Evolutionary conservation across 2,797 vertebrate genomes (phyloP).

Genomic region (Chiloscyllium punctatum): DNA sequence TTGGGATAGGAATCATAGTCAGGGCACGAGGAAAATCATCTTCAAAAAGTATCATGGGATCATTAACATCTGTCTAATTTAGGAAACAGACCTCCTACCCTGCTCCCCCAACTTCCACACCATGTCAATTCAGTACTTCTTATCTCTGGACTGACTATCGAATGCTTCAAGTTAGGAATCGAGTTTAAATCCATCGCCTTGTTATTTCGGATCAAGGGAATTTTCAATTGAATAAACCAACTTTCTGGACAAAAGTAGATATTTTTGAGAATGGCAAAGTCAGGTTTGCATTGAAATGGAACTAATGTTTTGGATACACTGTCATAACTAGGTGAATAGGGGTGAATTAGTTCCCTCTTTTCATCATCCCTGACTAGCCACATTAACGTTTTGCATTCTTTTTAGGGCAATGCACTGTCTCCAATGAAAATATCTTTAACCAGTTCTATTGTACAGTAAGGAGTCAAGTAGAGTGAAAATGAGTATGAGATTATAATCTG

Average conservation of each 20-base stretch:
- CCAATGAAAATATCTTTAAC: too few relatives aligned
- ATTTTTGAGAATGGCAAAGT: neutral
- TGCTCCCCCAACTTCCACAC: too few relatives aligned
- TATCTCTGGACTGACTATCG: neutral
- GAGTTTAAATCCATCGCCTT: neutral
- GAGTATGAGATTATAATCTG: too few relatives aligned
- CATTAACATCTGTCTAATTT: neutral
- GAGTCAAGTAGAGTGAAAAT: too few relatives aligned
- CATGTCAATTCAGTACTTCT: neutral
- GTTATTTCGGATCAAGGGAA: neutral
- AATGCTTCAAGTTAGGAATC: neutral
- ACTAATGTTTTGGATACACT: neutral
- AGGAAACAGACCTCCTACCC: neutral
- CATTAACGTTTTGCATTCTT: too few relatives aligned
- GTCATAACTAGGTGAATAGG: too few relatives aligned
- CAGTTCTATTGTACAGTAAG: too few relatives aligned
- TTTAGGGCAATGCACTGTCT: too few relatives aligned
- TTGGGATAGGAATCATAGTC: neutral
- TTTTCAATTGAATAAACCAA: neutral
- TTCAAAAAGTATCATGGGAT: neutral
- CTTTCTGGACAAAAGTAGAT: neutral
- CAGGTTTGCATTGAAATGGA: neutral
- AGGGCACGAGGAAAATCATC: neutral
- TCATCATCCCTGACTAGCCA: too few relatives aligned
- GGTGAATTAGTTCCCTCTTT: too few relatives aligned